A percentile compares a stretch with the other conserved stretches of the same genome.
Evolutionary conservation across 2,888 invertebrate species (phyloP).

Genomic region (Exocentrus adspersus): DNA sequence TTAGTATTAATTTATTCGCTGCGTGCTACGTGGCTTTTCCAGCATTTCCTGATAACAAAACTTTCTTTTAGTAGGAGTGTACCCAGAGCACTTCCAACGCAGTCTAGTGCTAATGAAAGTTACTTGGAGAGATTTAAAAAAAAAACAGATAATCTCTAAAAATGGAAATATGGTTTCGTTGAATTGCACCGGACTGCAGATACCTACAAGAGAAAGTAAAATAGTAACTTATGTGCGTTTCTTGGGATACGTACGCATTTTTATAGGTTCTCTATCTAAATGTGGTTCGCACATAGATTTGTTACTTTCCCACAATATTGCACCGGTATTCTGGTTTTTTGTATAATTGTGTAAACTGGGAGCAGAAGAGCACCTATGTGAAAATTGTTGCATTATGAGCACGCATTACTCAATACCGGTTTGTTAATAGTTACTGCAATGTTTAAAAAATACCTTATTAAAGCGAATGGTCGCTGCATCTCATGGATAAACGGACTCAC

Average conservation of each 20-base stretch:
- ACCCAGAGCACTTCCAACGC: background rate
- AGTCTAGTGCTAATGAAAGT: background rate
- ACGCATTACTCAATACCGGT: background rate
- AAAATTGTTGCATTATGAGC: background rate
- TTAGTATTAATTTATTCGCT: too few species aligned
- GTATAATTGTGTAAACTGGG: slow-evolving; percentile 17
- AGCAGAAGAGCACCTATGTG: slow-evolving; percentile 16
- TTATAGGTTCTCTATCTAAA: slow-evolving; percentile 6
- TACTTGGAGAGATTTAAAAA: background rate
- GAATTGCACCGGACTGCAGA: background rate
- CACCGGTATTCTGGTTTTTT: background rate
- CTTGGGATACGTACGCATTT: slow-evolving; percentile 8
- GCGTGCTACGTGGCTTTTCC: too few species aligned
- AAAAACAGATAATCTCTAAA: background rate
- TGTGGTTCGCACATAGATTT: slow-evolving; percentile 8
- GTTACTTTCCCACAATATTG: slow-evolving; percentile 15
- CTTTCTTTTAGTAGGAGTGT: too few species aligned
- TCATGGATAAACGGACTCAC: background rate
- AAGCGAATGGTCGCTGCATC: background rate
- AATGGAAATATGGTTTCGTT: background rate
- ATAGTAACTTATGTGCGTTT: slow-evolving; percentile 7
- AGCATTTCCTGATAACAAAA: too few species aligned
- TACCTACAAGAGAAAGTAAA: slow-evolving; percentile 11
- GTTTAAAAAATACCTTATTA: background rate
- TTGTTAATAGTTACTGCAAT: background rate